Evolutionary conservation across 2,888 invertebrate genomes (phyloP).

Genomic region (Scaptodrosophila latifasciaeformis): DNA sequence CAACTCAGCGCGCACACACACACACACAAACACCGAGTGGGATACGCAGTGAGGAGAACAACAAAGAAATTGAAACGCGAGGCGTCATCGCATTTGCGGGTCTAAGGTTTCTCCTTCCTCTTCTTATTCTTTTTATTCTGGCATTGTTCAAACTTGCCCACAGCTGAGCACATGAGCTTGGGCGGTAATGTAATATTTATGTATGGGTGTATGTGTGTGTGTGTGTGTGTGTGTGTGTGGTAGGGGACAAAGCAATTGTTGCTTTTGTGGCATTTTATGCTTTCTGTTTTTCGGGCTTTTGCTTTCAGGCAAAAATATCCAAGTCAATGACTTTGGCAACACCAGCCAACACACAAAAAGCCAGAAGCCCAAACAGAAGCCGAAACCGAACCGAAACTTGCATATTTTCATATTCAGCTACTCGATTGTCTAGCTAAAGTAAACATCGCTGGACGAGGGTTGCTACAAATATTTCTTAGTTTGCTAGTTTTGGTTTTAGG

Average conservation of each 20-base stretch:
- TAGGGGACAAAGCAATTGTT: conserved; percentile 6
- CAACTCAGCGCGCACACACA: conserved; percentile 33
- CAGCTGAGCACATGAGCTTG: neutral
- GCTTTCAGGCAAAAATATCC: conserved; percentile 4
- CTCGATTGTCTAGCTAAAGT: too few relatives aligned
- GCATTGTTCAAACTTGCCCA: conserved; percentile 1
- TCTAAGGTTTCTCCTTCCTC: conserved; percentile 53
- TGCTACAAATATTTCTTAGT: too few relatives aligned
- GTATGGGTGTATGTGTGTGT: conserved; percentile 8
- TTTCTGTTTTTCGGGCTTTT: neutral
- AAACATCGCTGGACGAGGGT: too few relatives aligned
- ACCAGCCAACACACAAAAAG: too few relatives aligned
- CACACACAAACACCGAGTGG: neutral
- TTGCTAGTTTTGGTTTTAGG: too few relatives aligned
- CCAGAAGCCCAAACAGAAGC: too few relatives aligned
- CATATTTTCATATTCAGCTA: neutral
- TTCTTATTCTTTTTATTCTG: neutral
- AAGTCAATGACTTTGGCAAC: neutral
- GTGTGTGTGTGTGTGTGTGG: conserved; percentile 3
- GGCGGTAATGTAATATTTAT: conserved; percentile 47
- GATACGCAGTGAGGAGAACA: neutral
- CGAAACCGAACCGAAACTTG: too few relatives aligned
- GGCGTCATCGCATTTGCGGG: conserved; percentile 15
- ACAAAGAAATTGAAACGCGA: neutral
- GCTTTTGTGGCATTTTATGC: neutral